phyloP scores from a whole-genome alignment of 2,888 invertebrate species.

The Melieria crassipennis region DNA sequence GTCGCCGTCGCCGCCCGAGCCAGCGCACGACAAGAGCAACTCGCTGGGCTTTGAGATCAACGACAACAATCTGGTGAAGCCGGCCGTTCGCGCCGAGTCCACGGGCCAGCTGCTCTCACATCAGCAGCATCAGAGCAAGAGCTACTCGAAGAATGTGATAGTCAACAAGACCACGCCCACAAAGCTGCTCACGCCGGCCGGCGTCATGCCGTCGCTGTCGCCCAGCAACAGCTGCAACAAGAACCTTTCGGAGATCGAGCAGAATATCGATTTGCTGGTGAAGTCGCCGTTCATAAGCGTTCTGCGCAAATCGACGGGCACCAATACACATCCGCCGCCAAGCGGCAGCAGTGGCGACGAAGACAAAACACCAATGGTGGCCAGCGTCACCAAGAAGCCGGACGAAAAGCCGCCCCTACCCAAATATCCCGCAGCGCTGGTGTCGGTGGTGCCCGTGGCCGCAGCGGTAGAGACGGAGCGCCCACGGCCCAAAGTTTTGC shows the following conservation, averaged over 20 bases:
- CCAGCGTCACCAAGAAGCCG: background rate
- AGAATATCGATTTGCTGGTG: slow-evolving; percentile 61
- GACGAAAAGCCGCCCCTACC: background rate
- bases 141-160: slow-evolving; percentile 36
- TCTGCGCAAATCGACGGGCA: slow-evolving; percentile 53
- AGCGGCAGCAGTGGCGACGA: background rate
- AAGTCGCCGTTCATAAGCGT: slow-evolving; percentile 63
- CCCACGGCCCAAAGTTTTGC: slow-evolving; percentile 50
- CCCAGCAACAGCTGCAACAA: slow-evolving; percentile 41
- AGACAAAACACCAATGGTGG: slow-evolving; percentile 26
- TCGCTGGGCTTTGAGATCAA: slow-evolving; percentile 63
- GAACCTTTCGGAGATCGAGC: slow-evolving; percentile 60
- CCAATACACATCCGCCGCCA: slow-evolving; percentile 18
- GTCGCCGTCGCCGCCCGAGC: slow-evolving; percentile 38
- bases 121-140: slow-evolving; percentile 23
- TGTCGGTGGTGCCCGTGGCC: slow-evolving; percentile 18
- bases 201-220: slow-evolving; percentile 37
- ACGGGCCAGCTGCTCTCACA: slow-evolving; percentile 43
- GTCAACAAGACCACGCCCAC: slow-evolving; percentile 41
- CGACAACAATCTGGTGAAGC: slow-evolving; percentile 59
- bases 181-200: slow-evolving; percentile 38
- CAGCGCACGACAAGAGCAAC: slow-evolving; percentile 47
- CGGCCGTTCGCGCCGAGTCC: slow-evolving; percentile 44
- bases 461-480: slow-evolving; percentile 7
- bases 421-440: background rate